Percentiles rank a stretch among this genome's conserved stretches.
These are phyloP conservation scores for Coracopsis vasa DNA, from an alignment of 2,113 vertebrate genomes.

Conservation along the genomic window DNA sequence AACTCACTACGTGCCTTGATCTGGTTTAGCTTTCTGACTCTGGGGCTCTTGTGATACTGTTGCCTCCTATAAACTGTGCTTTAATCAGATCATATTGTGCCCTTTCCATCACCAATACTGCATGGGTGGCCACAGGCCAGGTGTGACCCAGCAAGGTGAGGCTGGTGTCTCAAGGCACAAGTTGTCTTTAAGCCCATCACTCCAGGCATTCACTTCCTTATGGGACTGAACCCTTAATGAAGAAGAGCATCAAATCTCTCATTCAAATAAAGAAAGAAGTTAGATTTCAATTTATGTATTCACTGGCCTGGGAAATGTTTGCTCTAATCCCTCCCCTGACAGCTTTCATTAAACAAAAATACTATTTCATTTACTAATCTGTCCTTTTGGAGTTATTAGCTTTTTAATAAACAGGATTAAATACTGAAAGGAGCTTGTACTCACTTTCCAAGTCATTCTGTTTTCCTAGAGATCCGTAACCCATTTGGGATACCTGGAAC, in stretches of 20 bases:
- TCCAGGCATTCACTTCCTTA: not conserved
- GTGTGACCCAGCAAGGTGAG: not conserved
- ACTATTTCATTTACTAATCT: slow-evolving; percentile 17
- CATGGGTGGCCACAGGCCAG: fast-evolving
- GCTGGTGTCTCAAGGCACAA: not conserved
- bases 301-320: not conserved
- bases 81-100: not conserved
- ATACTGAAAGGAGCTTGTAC: not conserved
- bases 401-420: slow-evolving; percentile 27
- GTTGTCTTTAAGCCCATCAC: not conserved
- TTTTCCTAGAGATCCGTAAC: not conserved
- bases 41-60: not conserved
- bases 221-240: not conserved
- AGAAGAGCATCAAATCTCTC: not conserved
- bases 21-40: not conserved
- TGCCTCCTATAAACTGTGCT: not conserved
- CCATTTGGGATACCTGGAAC: not conserved
- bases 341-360: not conserved
- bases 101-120: fast-evolving
- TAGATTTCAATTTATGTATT: not conserved
- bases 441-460: not conserved
- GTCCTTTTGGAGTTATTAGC: not conserved
- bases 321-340: not conserved
- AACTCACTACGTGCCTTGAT: not conserved
- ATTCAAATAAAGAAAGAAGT: not conserved